These are phyloP conservation scores for Lomographa bimaculata DNA, from an alignment of 2,888 invertebrate genomes.

Conservation along the genomic window DNA sequence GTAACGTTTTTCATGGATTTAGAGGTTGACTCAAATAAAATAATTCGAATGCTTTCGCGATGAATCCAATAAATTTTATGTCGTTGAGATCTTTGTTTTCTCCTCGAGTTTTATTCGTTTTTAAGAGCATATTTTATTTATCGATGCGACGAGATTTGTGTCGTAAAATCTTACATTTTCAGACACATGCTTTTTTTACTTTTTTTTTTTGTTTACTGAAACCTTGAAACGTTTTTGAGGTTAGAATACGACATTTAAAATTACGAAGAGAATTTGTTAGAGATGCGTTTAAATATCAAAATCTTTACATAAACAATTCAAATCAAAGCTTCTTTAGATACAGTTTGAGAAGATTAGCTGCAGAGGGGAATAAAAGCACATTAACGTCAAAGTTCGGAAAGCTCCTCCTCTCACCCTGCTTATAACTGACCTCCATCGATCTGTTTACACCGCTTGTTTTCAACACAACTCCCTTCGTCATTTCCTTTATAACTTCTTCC, in stretches of 20 bases:
- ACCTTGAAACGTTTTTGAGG: too few relatives aligned
- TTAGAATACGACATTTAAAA: too few relatives aligned
- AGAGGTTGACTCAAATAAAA: slow-evolving; percentile 12
- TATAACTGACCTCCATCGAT: slow-evolving; percentile 61
- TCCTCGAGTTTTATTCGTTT: slow-evolving; percentile 16
- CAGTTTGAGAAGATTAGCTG: too few relatives aligned
- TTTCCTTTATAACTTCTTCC: slow-evolving; percentile 33
- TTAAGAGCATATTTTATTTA: slow-evolving; percentile 16
- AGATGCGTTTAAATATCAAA: too few relatives aligned
- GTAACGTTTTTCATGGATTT: slow-evolving; percentile 9
- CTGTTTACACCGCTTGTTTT: slow-evolving; percentile 73
- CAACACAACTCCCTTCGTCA: slow-evolving; percentile 46
- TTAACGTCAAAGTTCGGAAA: slow-evolving; percentile 9
- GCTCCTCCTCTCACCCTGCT: slow-evolving; percentile 39
- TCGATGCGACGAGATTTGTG: slow-evolving; percentile 11
- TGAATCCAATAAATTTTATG: slow-evolving; percentile 13
- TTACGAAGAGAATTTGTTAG: too few relatives aligned
- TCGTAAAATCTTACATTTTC: slow-evolving; percentile 7
- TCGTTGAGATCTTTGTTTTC: slow-evolving; percentile 8
- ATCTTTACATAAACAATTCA: too few relatives aligned
- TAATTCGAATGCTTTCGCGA: slow-evolving; percentile 10
- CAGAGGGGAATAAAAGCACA: too few relatives aligned
- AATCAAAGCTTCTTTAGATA: too few relatives aligned
- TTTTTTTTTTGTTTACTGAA: neutral
- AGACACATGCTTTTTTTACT: slow-evolving; percentile 4